Evolutionary conservation across 1,140 invertebrate species (phyloP).

Genomic region (Metopolophium dirhodum): DNA sequence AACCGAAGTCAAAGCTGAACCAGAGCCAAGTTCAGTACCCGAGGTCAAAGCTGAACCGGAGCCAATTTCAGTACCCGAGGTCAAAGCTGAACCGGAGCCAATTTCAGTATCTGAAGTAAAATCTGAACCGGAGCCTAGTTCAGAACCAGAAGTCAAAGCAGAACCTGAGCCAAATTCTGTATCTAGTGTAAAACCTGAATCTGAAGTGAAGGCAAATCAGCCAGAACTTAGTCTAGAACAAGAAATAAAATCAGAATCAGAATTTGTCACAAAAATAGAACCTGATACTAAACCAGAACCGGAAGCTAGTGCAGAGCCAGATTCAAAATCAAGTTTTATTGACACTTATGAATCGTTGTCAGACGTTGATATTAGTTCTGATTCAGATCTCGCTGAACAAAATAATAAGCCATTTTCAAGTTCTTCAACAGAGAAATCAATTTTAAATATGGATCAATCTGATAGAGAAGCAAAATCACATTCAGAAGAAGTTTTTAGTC

Average conservation of each 20-base stretch:
- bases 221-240: slow-evolving; percentile 53
- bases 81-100: slow-evolving; percentile 61
- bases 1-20: slow-evolving; percentile 45
- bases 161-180: slow-evolving; percentile 60
- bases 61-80: slow-evolving; percentile 60
- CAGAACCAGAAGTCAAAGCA: slow-evolving; percentile 60
- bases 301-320: slow-evolving; percentile 59
- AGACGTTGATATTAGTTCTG: slow-evolving; percentile 51
- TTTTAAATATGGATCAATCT: neutral
- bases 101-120: slow-evolving; percentile 61
- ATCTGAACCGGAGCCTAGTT: slow-evolving; percentile 62
- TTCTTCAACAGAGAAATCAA: slow-evolving; percentile 29
- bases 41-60: slow-evolving; percentile 63
- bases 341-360: slow-evolving; percentile 31
- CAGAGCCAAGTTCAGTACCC: slow-evolving; percentile 59
- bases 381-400: neutral
- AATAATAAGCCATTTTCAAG: neutral
- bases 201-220: slow-evolving; percentile 59
- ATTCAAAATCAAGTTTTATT: neutral
- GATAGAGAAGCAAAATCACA: slow-evolving; percentile 51
- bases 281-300: slow-evolving; percentile 57
- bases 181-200: slow-evolving; percentile 59
- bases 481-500: slow-evolving; percentile 18
- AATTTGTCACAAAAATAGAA: slow-evolving; percentile 40
- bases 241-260: slow-evolving; percentile 60